A percentile compares a stretch with the other conserved stretches of the same genome.
Conservation (phyloP, 2,797 vertebrate species). For the Acanthis flammea region DNA sequence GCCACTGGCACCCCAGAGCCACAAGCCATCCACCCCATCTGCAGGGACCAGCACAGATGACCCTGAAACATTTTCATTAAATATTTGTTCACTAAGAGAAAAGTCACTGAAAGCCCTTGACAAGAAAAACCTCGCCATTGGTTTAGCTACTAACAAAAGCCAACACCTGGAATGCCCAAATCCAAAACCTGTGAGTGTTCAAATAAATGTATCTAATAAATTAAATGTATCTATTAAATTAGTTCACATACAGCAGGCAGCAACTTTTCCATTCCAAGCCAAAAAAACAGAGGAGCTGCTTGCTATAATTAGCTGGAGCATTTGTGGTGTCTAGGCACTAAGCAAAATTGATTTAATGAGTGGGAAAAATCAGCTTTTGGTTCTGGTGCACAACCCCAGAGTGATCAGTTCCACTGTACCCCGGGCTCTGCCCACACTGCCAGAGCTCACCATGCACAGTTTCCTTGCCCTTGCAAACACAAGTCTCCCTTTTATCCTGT, state of each 20-base stretch:
- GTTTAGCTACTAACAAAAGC: neutral
- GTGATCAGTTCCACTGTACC: neutral
- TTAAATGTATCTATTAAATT: neutral
- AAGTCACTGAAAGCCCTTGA: neutral
- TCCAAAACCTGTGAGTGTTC: neutral
- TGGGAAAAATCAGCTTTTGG: conserved; percentile 15
- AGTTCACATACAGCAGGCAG: neutral
- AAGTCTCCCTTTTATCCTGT: neutral
- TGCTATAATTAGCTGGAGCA: conserved; percentile 10
- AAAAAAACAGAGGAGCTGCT: neutral
- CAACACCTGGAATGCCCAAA: neutral
- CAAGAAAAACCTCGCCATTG: neutral
- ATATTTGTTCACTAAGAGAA: neutral
- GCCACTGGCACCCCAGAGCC: conserved; percentile 4
- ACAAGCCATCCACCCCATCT: neutral
- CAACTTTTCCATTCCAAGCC: neutral
- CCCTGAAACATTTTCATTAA: neutral
- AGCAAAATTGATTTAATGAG: neutral
- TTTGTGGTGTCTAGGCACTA: neutral
- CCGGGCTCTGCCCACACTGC: neutral
- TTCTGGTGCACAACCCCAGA: neutral
- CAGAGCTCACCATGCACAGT: neutral
- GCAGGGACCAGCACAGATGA: neutral
- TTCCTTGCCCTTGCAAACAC: neutral
- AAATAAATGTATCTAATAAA: neutral